Conservation (phyloP, 2,113 vertebrate genomes). For the Megaceryle maxima region DNA sequence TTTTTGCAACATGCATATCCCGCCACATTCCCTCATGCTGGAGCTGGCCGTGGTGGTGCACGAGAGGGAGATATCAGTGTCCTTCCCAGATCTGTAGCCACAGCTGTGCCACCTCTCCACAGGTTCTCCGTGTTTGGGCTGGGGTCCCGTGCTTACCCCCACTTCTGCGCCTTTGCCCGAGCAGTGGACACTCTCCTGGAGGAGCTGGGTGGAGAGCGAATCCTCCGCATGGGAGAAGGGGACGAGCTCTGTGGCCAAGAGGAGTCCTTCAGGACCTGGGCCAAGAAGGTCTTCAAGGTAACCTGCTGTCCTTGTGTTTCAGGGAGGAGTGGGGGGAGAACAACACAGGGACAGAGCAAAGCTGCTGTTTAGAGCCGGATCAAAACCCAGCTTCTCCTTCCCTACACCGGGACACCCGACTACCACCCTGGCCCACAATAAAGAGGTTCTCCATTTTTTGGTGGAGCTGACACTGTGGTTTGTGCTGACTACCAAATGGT, state of each 20-base stretch:
- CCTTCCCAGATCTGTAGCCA: neutral
- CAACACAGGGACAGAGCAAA: neutral
- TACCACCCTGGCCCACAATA: neutral
- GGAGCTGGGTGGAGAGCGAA: slow-evolving; percentile 94
- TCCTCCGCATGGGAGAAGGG: slow-evolving; percentile 97
- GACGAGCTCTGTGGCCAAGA: slow-evolving; percentile 98
- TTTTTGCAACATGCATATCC: neutral
- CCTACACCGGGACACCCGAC: rapidly evolving
- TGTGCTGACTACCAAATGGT: neutral
- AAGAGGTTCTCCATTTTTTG: neutral
- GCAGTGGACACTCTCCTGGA: slow-evolving; percentile 96
- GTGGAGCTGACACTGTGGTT: rapidly evolving
- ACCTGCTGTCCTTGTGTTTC: neutral
- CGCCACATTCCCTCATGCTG: rapidly evolving
- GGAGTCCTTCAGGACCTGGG: slow-evolving; percentile 98
- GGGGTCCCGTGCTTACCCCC: slow-evolving; percentile 94
- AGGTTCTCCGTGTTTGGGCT: slow-evolving; percentile 98
- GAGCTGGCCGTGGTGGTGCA: rapidly evolving
- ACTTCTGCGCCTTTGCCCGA: slow-evolving; percentile 98
- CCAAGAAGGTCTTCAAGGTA: slow-evolving; percentile 99
- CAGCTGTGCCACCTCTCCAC: neutral
- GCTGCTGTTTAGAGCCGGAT: neutral
- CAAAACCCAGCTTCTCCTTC: neutral
- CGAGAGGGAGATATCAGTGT: rapidly evolving
- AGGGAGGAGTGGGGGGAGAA: neutral